Evolutionary conservation across 2,797 vertebrate species (phyloP), one percentile per base, ranked within the genome.

Genomic region (Dromococcyx pavoninus): DNA sequence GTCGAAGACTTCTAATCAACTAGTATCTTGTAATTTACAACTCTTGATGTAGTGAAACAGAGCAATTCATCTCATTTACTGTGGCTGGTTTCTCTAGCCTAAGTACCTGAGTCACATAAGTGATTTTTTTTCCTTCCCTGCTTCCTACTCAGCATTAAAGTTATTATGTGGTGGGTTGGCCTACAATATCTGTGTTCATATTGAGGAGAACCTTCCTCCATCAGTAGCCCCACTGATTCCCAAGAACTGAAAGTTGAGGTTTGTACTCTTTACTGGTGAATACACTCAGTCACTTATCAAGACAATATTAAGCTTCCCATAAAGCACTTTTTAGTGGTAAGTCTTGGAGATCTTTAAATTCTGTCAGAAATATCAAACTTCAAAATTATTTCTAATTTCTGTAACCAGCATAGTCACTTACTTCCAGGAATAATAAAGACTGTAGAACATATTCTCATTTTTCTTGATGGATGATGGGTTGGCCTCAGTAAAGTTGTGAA

Each of bases 11-110:
- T 33, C 33, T 82, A 88, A 93, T 73, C 86, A 89, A 85, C 53
- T 24, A 11, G 46, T 93, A 78, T 89, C 83, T 85, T 84, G 41
- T 88, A 89, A 94, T 88, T 54, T 94, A 80, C 76, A 56, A 44
- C 70, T 93, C 89, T 37, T 73, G 79, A 83, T 94, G 82, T 89
- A 81, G 65, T 71, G 72, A 96, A 97, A 95, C 48, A 35, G 81
- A 80, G 77, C 72, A 86, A 86, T 96, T 92, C 23, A 85, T 96
- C 92, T 95, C 61, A 75, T 95, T 95, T 97, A 93, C 39, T 93
- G 39, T 75, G 88, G 54, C 74, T 89, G 60, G 27, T 94, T 97
- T 96, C 91, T 95, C 62, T 74, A 62, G 37, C 56, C 92, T 92
- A 87, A 83, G 46, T 93, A 81, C 69, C 74, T 92, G 86, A 92